phyloP scores from a whole-genome alignment of 2,888 invertebrate species.

The Cinara cedri region DNA sequence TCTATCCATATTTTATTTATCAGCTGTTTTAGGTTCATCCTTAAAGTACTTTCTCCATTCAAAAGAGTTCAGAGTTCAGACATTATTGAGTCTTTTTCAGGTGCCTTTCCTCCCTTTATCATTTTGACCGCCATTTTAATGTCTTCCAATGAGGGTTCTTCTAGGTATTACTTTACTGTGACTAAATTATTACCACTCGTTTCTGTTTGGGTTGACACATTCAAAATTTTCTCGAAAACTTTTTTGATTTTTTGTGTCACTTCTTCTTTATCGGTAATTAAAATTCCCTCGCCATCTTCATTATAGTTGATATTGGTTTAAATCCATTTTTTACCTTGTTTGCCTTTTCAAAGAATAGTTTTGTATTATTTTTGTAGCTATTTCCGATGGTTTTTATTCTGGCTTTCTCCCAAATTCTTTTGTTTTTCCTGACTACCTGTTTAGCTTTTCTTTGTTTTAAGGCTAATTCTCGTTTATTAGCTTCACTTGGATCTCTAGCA shows the following conservation, averaged over 20 bases:
- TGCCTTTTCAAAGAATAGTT: conserved; percentile 26
- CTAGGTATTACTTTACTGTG: conserved; percentile 27
- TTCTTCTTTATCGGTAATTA: conserved; percentile 13
- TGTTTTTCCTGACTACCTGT: no score
- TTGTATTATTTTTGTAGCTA: conserved; percentile 34
- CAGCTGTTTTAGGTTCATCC: conserved; percentile 15
- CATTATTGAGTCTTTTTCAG: conserved; percentile 19
- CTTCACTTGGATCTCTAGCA: no score
- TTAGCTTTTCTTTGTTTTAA: no score
- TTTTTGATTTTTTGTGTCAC: conserved; percentile 38
- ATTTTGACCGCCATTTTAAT: conserved; percentile 17
- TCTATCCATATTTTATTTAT: conserved; percentile 17
- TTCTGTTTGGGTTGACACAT: conserved; percentile 15
- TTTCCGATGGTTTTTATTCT: no score
- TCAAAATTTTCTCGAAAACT: conserved; percentile 19
- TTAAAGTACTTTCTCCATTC: conserved; percentile 22
- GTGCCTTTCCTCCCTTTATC: conserved; percentile 9
- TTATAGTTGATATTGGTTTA: conserved; percentile 15
- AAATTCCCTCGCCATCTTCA: conserved; percentile 7
- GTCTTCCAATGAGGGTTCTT: conserved; percentile 25
- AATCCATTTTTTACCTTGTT: conserved; percentile 6
- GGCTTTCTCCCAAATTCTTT: no score
- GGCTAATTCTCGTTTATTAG: no score
- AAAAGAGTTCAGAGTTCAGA: conserved; percentile 16
- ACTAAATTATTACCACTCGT: neutral